These are phyloP conservation scores for Carduelis carduelis DNA, from an alignment of 2,797 vertebrate genomes.

Conservation along the genomic window DNA sequence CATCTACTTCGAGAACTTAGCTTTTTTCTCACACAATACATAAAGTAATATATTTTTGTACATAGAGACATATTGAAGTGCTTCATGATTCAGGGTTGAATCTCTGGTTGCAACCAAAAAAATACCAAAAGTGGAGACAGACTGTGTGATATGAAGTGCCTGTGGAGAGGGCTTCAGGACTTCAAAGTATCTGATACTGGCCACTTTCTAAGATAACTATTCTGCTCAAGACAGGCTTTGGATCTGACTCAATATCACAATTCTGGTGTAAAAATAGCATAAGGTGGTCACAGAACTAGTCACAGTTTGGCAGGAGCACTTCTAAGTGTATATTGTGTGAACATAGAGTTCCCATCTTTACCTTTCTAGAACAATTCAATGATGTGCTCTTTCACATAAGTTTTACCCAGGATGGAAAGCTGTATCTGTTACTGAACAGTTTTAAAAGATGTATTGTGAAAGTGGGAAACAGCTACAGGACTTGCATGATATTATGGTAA, in stretches of 20 bases:
- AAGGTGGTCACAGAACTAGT: neutral
- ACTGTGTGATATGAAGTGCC: neutral
- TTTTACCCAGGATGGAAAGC: neutral
- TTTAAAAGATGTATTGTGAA: neutral
- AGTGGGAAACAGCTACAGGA: neutral
- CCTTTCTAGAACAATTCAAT: neutral
- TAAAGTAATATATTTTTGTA: neutral
- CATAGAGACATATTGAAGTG: neutral
- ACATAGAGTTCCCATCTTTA: rapidly evolving
- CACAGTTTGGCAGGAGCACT: neutral
- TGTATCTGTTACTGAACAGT: neutral
- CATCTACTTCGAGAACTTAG: neutral
- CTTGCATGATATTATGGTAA: neutral
- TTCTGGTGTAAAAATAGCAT: neutral
- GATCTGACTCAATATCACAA: neutral
- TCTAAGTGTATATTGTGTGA: neutral
- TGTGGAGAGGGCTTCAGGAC: neutral
- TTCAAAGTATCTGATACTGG: neutral
- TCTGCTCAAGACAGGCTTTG: neutral
- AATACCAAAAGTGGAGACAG: neutral
- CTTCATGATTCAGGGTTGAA: neutral
- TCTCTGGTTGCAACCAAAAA: neutral
- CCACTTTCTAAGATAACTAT: neutral
- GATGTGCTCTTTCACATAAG: neutral
- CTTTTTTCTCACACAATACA: neutral